Conservation (phyloP, 2,113 vertebrate species). For the Anoura caudifer region DNA sequence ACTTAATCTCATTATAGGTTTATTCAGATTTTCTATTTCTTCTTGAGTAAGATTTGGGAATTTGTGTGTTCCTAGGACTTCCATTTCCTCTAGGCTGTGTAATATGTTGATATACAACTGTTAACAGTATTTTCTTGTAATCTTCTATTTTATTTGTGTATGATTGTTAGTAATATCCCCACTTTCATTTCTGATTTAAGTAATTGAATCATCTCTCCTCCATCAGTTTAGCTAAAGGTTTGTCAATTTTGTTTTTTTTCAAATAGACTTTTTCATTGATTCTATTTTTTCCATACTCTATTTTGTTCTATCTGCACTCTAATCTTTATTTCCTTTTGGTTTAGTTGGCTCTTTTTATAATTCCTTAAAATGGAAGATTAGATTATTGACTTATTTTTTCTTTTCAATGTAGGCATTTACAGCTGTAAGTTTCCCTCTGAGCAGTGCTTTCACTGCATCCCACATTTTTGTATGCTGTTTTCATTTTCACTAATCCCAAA, state of each 20-base stretch:
- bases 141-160: background rate
- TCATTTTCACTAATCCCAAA: background rate
- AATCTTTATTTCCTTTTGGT: background rate
- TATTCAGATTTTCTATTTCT: background rate
- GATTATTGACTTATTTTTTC: background rate
- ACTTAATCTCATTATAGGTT: background rate
- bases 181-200: background rate
- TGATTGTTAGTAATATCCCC: background rate
- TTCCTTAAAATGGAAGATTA: background rate
- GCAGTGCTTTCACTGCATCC: background rate
- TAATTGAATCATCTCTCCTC: background rate
- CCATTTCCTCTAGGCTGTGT: background rate
- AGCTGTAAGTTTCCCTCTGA: background rate
- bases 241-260: background rate
- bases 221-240: background rate
- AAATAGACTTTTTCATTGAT: background rate
- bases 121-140: background rate
- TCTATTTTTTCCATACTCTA: background rate
- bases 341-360: background rate
- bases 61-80: background rate
- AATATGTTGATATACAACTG: background rate
- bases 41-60: background rate
- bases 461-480: background rate
- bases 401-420: background rate
- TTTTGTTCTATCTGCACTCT: background rate